phyloP scores from a whole-genome alignment of 1,140 invertebrate species.

The Drosophila ananassae region DNA sequence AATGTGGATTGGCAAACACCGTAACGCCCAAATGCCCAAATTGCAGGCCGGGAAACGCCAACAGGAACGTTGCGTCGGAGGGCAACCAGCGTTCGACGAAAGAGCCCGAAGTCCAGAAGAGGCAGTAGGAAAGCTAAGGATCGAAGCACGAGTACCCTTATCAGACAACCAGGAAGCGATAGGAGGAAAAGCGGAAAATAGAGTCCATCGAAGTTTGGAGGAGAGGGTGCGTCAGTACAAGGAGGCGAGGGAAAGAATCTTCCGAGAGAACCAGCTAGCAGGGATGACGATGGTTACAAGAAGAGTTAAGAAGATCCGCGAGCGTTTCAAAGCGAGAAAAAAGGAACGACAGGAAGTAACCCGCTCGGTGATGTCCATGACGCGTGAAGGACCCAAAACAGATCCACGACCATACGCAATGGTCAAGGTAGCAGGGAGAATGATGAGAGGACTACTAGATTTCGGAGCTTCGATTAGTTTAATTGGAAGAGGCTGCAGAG shows the following conservation, averaged over 20 bases:
- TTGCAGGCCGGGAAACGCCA: background rate
- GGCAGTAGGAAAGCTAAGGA: background rate
- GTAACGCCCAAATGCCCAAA: background rate
- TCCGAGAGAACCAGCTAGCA: no score
- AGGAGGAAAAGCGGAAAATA: background rate
- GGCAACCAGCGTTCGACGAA: no score
- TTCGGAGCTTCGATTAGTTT: no score
- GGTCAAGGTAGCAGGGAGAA: background rate
- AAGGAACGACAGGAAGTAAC: background rate
- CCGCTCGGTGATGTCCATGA: background rate
- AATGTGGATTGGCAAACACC: background rate
- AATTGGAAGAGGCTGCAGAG: background rate
- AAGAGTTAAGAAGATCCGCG: background rate
- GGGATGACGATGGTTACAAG: background rate
- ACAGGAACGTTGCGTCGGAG: no score
- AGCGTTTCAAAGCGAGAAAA: background rate
- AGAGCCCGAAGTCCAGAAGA: background rate
- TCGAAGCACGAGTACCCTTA: no score
- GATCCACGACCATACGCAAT: background rate
- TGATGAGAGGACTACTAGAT: no score
- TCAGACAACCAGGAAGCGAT: background rate
- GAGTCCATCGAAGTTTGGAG: background rate
- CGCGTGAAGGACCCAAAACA: background rate
- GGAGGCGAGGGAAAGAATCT: no score
- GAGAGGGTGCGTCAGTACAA: background rate